Evolutionary conservation across 1,140 invertebrate genomes (phyloP).

Genomic region (Diabrotica virgifera): DNA sequence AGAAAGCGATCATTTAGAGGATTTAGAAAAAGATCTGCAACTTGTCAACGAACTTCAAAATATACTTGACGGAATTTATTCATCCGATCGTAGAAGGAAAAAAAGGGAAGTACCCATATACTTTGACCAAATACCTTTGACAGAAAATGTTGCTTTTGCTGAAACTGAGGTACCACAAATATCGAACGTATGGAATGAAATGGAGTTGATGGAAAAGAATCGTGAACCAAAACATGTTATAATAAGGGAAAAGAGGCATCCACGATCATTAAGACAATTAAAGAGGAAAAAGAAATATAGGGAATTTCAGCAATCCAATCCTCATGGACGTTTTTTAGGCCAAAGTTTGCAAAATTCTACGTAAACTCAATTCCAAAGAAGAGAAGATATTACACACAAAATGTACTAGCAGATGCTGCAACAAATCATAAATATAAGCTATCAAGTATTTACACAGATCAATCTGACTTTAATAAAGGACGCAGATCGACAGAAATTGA

Average conservation of each 20-base stretch:
- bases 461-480: neutral
- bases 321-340: constrained; percentile 19
- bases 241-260: too few relatives aligned
- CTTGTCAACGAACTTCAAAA: constrained; percentile 18
- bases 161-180: too few relatives aligned
- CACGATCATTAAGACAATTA: neutral
- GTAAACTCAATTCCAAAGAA: neutral
- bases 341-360: constrained; percentile 16
- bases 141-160: too few relatives aligned
- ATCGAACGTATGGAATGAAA: too few relatives aligned
- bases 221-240: too few relatives aligned
- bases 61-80: constrained; percentile 12
- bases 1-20: neutral
- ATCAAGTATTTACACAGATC: too few relatives aligned
- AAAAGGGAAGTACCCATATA: neutral
- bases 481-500: neutral
- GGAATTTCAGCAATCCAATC: neutral
- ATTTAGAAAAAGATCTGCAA: constrained; percentile 9
- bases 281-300: constrained; percentile 4
- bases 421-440: too few relatives aligned
- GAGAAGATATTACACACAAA: too few relatives aligned
- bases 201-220: too few relatives aligned
- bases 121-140: too few relatives aligned
- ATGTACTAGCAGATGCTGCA: too few relatives aligned
- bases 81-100: neutral